These are phyloP conservation scores for Alexandromys oeconomus DNA, from an alignment of 2,797 vertebrate genomes.

Conservation along the genomic window DNA sequence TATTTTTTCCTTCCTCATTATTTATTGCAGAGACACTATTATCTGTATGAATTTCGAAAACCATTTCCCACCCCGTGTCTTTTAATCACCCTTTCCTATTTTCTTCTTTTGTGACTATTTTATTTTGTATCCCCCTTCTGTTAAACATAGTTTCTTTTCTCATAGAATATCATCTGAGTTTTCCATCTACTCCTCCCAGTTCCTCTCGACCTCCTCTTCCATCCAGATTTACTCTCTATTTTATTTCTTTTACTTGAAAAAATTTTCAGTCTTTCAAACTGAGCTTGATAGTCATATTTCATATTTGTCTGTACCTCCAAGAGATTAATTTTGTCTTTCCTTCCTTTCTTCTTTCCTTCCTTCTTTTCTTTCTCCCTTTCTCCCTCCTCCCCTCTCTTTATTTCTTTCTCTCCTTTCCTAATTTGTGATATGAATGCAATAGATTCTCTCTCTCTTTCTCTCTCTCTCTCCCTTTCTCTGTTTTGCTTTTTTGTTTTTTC, in stretches of 20 bases:
- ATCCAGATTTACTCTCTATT: neutral
- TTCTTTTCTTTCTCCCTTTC: neutral
- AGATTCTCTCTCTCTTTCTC: neutral
- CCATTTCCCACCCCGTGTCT: neutral
- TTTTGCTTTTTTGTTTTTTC: too few relatives aligned
- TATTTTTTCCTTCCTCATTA: neutral
- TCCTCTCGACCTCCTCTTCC: neutral
- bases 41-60: neutral
- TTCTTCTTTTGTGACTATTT: neutral
- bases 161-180: neutral
- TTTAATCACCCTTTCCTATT: neutral
- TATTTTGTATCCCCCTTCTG: neutral
- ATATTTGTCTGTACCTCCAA: neutral
- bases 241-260: constrained; percentile 34
- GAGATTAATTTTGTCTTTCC: neutral
- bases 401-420: neutral
- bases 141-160: neutral
- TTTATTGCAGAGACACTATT: neutral
- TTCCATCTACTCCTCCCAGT: neutral
- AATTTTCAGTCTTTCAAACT: neutral
- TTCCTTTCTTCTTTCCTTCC: neutral
- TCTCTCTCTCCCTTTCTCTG: too few relatives aligned
- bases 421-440: neutral
- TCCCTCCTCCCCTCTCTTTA: neutral
- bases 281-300: constrained; percentile 26